Conservation (phyloP, 1,140 invertebrate species). For the Spodoptera frugiperda region DNA sequence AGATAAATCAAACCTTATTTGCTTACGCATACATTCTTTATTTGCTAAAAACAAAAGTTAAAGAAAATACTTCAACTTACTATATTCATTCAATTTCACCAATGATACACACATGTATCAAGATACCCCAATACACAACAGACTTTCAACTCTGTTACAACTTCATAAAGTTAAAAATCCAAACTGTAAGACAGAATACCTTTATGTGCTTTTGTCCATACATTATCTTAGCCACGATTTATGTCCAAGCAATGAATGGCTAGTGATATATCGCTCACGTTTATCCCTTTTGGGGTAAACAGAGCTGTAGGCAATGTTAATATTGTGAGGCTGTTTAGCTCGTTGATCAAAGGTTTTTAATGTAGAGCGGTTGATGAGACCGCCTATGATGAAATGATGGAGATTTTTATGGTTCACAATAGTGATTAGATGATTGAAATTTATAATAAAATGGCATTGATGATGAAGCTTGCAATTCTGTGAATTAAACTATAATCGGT, state of each 20-base stretch:
- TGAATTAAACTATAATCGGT: no score
- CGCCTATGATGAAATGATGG: conserved; percentile 1
- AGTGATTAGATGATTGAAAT: no score
- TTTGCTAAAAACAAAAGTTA: no score
- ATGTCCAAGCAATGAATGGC: conserved; percentile 18
- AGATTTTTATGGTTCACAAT: background rate
- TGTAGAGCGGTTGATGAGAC: background rate
- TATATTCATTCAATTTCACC: no score
- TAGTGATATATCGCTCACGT: conserved; percentile 38
- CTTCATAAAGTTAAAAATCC: background rate
- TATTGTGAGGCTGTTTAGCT: conserved; percentile 26
- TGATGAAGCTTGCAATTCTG: no score
- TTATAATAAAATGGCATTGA: no score
- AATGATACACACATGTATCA: no score
- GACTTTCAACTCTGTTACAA: background rate
- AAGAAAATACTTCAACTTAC: no score
- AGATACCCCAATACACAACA: no score
- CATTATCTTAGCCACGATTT: conserved; percentile 1
- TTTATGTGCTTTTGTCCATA: background rate
- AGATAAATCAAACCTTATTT: no score
- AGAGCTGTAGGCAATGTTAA: conserved; percentile 5
- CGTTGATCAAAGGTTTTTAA: conserved; percentile 20
- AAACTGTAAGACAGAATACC: no score
- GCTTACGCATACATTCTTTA: no score
- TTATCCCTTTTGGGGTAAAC: conserved; percentile 41